Base-by-base conservation (phyloP, 2,888 invertebrate genomes). In the Lysandra coridon region DNA sequence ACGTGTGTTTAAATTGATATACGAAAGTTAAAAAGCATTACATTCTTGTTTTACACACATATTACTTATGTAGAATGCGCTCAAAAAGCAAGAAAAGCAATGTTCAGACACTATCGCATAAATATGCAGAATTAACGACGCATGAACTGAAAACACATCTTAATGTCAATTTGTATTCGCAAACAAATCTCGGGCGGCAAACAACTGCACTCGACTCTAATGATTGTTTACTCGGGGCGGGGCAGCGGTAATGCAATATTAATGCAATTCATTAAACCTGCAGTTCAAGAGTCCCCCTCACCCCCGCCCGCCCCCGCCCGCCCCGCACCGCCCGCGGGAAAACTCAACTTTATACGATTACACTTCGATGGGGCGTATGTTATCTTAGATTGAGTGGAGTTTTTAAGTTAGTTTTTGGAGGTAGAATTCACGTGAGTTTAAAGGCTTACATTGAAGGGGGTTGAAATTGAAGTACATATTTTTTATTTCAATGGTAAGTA, bases 261-360 rank as follows among this genome's bases (percentile, higher is more conserved):
- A 95, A 95, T 94, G 94, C 93, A 94, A 94, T 95, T 95, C 95
- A 95, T 95, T 95, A 95, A 92, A 91, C 93, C 87, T 90, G 89
- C 92, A 90, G 89, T 90, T 92, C 88, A 89, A 92, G 90, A 88
- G 87, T 85, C 85, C 85, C 82, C 85, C 86, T 86, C 87, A 85
- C 84, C 77, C 81, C 85, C 85, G 85, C 86, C 87, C 85, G 84
- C 77, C 80, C 80, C n/a, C 85, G 82, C 85, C 86, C 86, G 87
- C 85, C 84, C 78, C 80, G 80, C 44, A 40, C 23, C 60, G 37
- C 74, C 60, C 23, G 82, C 73, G 78, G 75, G 82, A 81, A 80
- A 83, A 82, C 83, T 83, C 81, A 83, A 82, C 81, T 83, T 84
- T 83, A 84, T 83, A 83, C 83, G 82, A 84, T 84, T 83, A 83